These are phyloP conservation scores for Himalopsyche japonica DNA, from an alignment of 2,888 invertebrate genomes.

Conservation along the genomic window DNA sequence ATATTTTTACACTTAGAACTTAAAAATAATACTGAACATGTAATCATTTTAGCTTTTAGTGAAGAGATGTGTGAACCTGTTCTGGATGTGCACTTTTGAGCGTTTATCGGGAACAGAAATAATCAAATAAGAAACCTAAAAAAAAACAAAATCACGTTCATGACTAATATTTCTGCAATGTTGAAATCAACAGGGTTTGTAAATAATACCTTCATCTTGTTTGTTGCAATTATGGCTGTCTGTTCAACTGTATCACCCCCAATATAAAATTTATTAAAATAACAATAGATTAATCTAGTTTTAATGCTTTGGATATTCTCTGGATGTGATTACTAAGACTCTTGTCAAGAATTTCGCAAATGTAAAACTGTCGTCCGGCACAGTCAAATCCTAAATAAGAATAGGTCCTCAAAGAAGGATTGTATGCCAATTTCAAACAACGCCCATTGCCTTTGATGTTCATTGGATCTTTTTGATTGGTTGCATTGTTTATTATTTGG, in stretches of 20 bases:
- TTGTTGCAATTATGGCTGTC: too few relatives aligned
- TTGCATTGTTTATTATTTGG: slow-evolving; percentile 43
- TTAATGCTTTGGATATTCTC: slow-evolving; percentile 52
- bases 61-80: background rate
- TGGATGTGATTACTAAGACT: slow-evolving; percentile 66
- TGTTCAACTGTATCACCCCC: background rate
- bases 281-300: slow-evolving; percentile 8
- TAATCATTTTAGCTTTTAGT: background rate
- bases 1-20: too few relatives aligned
- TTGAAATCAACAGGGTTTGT: too few relatives aligned
- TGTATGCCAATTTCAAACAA: slow-evolving; percentile 71
- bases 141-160: too few relatives aligned
- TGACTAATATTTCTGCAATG: too few relatives aligned
- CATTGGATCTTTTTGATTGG: slow-evolving; percentile 48
- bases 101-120: too few relatives aligned
- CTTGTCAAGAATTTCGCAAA: slow-evolving; percentile 70
- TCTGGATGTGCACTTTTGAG: background rate
- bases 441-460: slow-evolving; percentile 68
- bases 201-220: too few relatives aligned
- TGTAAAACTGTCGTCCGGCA: slow-evolving; percentile 66
- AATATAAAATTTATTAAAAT: background rate
- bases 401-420: slow-evolving; percentile 64
- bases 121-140: too few relatives aligned
- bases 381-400: slow-evolving; percentile 76
- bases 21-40: background rate